phyloP scores from a whole-genome alignment of 2,888 invertebrate genomes.

The Hesperia comma region DNA sequence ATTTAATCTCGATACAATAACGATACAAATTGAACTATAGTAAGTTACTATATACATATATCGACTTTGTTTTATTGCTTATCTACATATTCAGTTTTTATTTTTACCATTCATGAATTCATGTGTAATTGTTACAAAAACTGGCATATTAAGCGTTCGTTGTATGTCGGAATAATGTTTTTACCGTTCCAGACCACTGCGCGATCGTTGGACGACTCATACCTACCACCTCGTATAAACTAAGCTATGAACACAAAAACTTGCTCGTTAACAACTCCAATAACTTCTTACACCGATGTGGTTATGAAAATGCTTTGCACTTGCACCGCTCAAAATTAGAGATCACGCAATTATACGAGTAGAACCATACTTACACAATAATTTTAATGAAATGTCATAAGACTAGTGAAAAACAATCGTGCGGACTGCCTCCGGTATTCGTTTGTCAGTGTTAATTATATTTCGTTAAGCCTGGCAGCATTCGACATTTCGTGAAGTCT shows the following conservation, averaged over 20 bases:
- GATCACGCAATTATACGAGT: not conserved
- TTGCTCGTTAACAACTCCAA: constrained; percentile 34
- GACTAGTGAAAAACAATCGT: no score
- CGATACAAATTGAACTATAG: constrained; percentile 9
- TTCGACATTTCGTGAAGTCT: not conserved
- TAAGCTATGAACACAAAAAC: constrained; percentile 25
- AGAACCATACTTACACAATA: not conserved
- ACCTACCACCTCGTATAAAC: constrained; percentile 17
- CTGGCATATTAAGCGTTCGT: constrained; percentile 19
- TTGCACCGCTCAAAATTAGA: not conserved
- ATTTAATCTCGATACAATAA: constrained; percentile 25
- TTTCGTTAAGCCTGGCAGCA: not conserved
- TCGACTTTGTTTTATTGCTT: constrained; percentile 14
- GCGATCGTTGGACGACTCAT: constrained; percentile 3
- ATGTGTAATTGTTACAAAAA: constrained; percentile 35
- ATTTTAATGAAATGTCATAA: not conserved
- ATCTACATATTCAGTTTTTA: constrained; percentile 34
- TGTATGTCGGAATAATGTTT: constrained; percentile 9
- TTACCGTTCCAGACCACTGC: constrained; percentile 23
- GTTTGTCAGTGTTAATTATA: not conserved
- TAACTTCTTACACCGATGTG: constrained; percentile 28
- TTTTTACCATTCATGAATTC: constrained; percentile 35
- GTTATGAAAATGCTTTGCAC: constrained; percentile 10
- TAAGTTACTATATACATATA: no score
- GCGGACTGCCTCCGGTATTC: not conserved